Percentiles rank a stretch among this genome's conserved stretches.
Conservation (phyloP, 1,140 invertebrate species). For the Contarinia nasturtii region DNA sequence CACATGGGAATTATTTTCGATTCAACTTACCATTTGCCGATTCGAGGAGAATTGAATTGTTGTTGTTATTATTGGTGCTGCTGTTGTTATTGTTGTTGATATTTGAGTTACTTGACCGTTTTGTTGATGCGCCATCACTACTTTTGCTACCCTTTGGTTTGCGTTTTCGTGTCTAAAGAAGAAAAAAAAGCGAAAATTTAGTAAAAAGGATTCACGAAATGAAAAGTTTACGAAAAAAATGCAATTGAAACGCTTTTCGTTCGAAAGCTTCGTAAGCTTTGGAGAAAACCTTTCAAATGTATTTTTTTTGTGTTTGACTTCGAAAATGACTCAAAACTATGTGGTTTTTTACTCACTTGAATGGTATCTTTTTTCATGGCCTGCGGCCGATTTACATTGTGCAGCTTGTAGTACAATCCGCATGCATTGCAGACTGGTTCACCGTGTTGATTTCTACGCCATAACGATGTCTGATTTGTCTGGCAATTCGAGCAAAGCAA, state of each 20-base stretch:
- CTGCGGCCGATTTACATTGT: constrained; percentile 66
- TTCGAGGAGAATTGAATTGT: neutral
- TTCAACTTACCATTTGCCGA: too few relatives aligned
- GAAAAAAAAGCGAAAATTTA: constrained; percentile 1
- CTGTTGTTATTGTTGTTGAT: constrained; percentile 12
- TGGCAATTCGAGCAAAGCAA: constrained; percentile 80
- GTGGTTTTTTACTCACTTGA: constrained; percentile 28
- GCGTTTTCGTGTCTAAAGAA: constrained; percentile 66
- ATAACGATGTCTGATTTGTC: constrained; percentile 71
- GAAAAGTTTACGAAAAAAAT: too few relatives aligned
- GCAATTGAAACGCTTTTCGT: neutral
- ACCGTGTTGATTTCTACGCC: constrained; percentile 69
- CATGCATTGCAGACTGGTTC: constrained; percentile 91
- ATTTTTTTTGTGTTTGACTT: neutral
- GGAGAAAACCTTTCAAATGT: neutral
- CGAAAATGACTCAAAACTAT: neutral
- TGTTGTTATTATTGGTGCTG: constrained; percentile 1
- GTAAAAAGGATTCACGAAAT: too few relatives aligned
- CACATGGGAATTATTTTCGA: too few relatives aligned
- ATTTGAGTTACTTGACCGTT: constrained; percentile 12
- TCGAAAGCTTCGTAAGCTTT: neutral
- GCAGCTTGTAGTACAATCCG: constrained; percentile 82
- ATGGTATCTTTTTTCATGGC: constrained; percentile 95
- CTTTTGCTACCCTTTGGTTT: constrained; percentile 60
- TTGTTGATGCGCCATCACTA: constrained; percentile 5